Evolutionary conservation across 2,888 invertebrate genomes (phyloP), one percentile per base, ranked within the genome.

Genomic region (Agapetus fuscipes): DNA sequence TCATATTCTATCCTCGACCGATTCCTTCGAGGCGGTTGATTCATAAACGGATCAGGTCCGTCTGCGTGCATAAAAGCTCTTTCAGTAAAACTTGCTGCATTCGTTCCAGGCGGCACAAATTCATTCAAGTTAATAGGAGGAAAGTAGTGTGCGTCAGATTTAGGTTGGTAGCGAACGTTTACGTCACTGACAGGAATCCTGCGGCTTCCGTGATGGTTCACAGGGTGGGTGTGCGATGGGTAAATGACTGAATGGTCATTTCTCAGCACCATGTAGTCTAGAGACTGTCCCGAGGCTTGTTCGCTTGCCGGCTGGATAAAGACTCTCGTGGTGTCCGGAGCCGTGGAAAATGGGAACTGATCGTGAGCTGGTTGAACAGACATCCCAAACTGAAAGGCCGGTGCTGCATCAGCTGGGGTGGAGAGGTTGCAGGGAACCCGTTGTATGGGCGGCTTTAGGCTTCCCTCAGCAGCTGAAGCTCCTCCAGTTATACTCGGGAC

Each of bases 81-180:
- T 7, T 34, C 13, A 20, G 30, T 14, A 13, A 26, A 30, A 10
- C 20, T 28, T 3, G 26, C 17, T n/a, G 30, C 39, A 10, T 32
- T 27, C 3, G 31, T 37, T 20, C 20, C 12, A 7, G 25, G 34
- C 3, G 40, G 30, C 6, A 17, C 17, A 25, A 29, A 35, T 35
- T 45, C 35, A 4, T 6, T 20, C n/a, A 9, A 7, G 3, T 30
- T 31, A 6, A 45, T 34, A 41, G 57, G 56, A 15, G 62, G 61
- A 49, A 58, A 66, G 46, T 56, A 65, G 47, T 56, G 64, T 13
- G 57, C 54, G 43, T 56, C 56, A 34, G 58, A 59, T 55, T 67
- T 68, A 12, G 69, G 68, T 51, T 64, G 65, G 47, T 68, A 69
- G 13, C 66, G 54, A 11, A 66, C 63, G 47, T 64, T 9, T 3